These are phyloP conservation scores for Syncerus caffer DNA, from an alignment of 2,797 vertebrate species.

Conservation along the genomic window DNA sequence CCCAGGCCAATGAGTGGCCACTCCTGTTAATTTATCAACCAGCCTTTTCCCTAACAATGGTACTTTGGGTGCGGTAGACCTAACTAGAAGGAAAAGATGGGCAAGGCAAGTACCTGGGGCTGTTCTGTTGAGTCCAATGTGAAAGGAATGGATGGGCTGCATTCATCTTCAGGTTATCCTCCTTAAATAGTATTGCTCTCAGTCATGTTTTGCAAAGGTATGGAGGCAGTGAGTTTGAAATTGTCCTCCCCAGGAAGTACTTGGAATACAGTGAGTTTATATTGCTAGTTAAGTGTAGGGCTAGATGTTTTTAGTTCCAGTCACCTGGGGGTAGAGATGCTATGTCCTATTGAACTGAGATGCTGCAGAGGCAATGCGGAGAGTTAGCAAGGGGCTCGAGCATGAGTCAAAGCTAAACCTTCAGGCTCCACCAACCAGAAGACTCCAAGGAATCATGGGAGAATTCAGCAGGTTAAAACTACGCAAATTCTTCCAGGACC, in stretches of 20 bases:
- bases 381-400: background rate
- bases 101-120: background rate
- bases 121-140: background rate
- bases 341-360: background rate
- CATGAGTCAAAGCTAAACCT: constrained; percentile 5
- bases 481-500: background rate
- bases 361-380: background rate
- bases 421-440: background rate
- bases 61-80: background rate
- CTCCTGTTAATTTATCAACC: background rate
- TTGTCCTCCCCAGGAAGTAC: background rate
- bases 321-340: background rate
- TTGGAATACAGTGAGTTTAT: constrained; percentile 25
- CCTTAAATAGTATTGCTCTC: background rate
- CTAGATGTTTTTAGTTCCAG: background rate
- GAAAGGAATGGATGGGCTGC: background rate
- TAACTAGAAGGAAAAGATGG: constrained; percentile 4
- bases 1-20: background rate
- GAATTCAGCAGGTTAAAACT: constrained; percentile 17
- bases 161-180: background rate
- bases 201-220: background rate
- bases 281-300: background rate
- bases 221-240: background rate
- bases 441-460: background rate
- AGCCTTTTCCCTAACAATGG: background rate